Percentiles rank a stretch among this genome's conserved stretches.
Evolutionary conservation across 2,113 vertebrate species (phyloP).

Genomic region (rabbit (Oryctolagus cuniculus)): mOryCun1.1 NC_091434.1:15417501-15418000

Average conservation of each 20-base stretch:
- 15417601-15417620: not conserved
- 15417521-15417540: not conserved
- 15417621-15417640: not conserved
- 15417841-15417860: not conserved
- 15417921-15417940: not conserved
- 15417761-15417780: not conserved
- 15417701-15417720: not conserved
- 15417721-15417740: not conserved
- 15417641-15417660: not conserved
- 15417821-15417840: not conserved
- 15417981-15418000: not conserved
- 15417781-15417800: not conserved
- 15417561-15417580: not conserved
- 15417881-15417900: not conserved
- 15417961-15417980: not conserved
- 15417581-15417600: not conserved
- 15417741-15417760: not conserved
- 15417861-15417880: not conserved
- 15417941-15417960: not conserved
- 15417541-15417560: not conserved
- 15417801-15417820: not conserved
- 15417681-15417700: too few species aligned
- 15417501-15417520: not conserved
- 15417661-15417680: not conserved
- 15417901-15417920: not conserved